These are phyloP conservation scores for Anhinga rufa DNA, from an alignment of 2,113 vertebrate species.

Conservation along the genomic window DNA sequence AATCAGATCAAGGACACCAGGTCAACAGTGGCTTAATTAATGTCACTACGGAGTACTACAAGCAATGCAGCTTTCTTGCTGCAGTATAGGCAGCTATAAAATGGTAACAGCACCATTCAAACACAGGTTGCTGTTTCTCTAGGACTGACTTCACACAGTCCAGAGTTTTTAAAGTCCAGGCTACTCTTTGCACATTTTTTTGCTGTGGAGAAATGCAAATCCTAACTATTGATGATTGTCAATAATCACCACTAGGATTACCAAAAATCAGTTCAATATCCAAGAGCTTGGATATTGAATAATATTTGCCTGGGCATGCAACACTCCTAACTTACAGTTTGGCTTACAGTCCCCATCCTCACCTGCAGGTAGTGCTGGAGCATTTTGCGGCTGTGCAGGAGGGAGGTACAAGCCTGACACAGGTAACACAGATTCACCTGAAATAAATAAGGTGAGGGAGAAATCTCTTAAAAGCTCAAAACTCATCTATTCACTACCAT, in stretches of 20 bases:
- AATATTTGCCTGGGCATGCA: neutral
- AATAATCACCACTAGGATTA: neutral
- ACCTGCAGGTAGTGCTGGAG: conserved; percentile 98
- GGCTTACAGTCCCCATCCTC: neutral
- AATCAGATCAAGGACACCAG: neutral
- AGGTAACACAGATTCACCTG: conserved; percentile 95
- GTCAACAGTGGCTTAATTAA: neutral
- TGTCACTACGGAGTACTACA: neutral
- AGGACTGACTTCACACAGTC: neutral
- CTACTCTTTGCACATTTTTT: neutral
- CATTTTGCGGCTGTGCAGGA: conserved; percentile 97
- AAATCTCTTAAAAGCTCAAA: neutral
- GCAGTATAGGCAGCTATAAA: neutral
- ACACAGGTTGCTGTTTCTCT: neutral
- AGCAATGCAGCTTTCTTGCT: neutral
- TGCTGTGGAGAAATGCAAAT: neutral
- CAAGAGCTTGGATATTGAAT: neutral
- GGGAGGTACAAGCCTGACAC: conserved; percentile 95
- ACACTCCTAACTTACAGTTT: neutral
- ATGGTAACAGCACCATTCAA: neutral
- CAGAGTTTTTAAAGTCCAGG: neutral
- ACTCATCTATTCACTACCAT: neutral
- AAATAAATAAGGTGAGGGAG: neutral
- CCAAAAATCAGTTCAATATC: neutral
- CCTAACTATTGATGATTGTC: neutral